A percentile compares a stretch with the other conserved stretches of the same genome.
phyloP scores from a whole-genome alignment of 2,797 vertebrate genomes.

The Lerista edwardsae region DNA sequence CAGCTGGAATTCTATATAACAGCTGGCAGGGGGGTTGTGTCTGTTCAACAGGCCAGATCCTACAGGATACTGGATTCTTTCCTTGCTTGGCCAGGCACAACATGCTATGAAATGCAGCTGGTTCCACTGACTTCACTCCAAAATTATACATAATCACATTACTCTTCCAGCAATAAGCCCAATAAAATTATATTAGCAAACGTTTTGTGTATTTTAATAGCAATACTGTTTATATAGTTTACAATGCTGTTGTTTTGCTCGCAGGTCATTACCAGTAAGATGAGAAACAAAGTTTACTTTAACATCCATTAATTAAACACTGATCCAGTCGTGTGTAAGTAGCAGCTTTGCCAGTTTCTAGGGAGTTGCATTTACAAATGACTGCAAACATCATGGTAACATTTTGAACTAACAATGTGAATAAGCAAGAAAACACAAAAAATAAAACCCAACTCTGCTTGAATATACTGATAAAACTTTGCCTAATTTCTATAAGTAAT shows the following conservation, averaged over 20 bases:
- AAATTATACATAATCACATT: conserved; percentile 11
- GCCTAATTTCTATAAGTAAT: not conserved
- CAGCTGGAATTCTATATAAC: conserved; percentile 10
- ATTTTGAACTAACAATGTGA: conserved; percentile 27
- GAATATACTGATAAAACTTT: conserved; percentile 19
- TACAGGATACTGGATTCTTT: not conserved
- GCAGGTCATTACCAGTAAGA: conserved; percentile 52
- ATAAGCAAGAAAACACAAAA: not conserved
- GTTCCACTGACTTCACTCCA: conserved; percentile 7
- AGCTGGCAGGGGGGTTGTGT: not conserved
- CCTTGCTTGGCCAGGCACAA: not conserved
- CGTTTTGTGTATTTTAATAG: conserved; percentile 42
- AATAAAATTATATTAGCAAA: not conserved
- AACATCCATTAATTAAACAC: conserved; percentile 39
- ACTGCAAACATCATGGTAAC: not conserved
- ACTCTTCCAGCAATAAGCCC: conserved; percentile 2
- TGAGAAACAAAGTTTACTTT: conserved; percentile 54
- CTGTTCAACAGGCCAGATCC: not conserved
- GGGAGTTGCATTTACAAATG: conserved; percentile 37
- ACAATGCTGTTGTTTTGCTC: conserved; percentile 45
- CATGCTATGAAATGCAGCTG: conserved; percentile 14
- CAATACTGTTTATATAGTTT: conserved; percentile 48
- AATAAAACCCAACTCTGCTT: not conserved
- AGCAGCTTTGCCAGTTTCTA: conserved; percentile 21
- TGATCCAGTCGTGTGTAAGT: conserved; percentile 16